These are phyloP conservation scores for Podocnemis expansa DNA, from an alignment of 2,113 vertebrate species.

Conservation along the genomic window DNA sequence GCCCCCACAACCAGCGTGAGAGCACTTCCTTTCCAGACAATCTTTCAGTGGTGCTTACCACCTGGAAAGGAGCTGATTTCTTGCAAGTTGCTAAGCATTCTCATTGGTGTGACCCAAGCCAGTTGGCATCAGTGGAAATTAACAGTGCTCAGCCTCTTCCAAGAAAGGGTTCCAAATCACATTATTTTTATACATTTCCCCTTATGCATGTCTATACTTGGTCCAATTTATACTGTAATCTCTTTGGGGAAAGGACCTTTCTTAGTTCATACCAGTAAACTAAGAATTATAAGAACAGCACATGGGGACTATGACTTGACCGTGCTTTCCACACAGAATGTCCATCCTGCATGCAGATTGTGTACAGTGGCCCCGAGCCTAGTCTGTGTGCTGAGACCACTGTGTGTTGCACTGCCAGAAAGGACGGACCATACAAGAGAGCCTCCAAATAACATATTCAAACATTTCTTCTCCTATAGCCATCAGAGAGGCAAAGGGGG, in stretches of 20 bases:
- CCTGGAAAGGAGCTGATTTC: background rate
- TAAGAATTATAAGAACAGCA: background rate
- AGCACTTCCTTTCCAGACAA: background rate
- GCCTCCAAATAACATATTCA: background rate
- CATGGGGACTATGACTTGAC: background rate
- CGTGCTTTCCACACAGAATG: background rate
- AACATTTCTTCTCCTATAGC: background rate
- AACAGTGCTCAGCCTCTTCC: background rate
- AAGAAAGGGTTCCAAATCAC: background rate
- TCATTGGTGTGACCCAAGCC: background rate
- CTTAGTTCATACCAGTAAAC: background rate
- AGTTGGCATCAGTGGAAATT: background rate
- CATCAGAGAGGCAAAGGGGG: conserved; percentile 38
- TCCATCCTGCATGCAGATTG: background rate
- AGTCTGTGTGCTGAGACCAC: background rate
- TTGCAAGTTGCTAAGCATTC: background rate
- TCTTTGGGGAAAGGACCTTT: background rate
- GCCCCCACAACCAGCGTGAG: background rate
- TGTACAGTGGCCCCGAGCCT: background rate
- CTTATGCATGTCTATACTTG: background rate
- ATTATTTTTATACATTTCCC: background rate
- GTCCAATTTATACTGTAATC: background rate
- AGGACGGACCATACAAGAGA: background rate
- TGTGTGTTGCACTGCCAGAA: background rate
- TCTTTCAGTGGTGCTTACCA: background rate